These are phyloP conservation scores for Cherax quadricarinatus DNA, from an alignment of 1,140 invertebrate genomes.

Conservation along the genomic window DNA sequence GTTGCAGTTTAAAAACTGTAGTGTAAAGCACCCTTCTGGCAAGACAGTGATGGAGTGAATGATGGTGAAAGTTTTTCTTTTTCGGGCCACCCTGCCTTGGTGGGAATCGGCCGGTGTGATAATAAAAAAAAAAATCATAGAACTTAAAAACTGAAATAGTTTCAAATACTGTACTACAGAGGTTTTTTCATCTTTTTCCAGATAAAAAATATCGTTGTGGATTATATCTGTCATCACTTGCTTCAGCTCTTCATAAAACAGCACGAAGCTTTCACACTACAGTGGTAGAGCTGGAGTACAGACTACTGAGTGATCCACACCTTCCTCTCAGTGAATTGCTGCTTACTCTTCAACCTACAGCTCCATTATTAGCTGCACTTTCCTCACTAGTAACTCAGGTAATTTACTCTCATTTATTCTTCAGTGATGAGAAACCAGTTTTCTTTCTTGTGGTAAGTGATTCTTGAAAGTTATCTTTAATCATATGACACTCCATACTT, in stretches of 20 bases:
- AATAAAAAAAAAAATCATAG: no score
- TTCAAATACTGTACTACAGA: no score
- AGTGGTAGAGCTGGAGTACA: constrained; percentile 30
- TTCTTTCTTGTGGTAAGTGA: background rate
- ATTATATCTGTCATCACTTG: constrained; percentile 45
- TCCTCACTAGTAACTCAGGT: constrained; percentile 9
- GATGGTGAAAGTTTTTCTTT: no score
- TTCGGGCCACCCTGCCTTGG: no score
- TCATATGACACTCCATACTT: background rate
- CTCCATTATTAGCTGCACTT: constrained; percentile 19
- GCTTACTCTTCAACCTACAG: background rate
- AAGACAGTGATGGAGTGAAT: no score
- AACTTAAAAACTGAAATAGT: no score
- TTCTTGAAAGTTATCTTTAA: background rate
- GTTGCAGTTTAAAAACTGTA: no score
- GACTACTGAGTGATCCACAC: constrained; percentile 8
- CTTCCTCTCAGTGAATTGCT: constrained; percentile 12
- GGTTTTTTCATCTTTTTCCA: background rate
- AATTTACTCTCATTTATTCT: background rate
- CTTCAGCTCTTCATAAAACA: constrained; percentile 1
- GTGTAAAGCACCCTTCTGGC: no score
- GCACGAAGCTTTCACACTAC: background rate
- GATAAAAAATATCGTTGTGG: constrained; percentile 19
- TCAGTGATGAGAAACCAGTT: background rate
- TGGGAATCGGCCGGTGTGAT: no score